Evolutionary conservation across 2,797 vertebrate species (phyloP), one percentile per base, ranked within the genome.

Genomic region (Remorina albescens): DNA sequence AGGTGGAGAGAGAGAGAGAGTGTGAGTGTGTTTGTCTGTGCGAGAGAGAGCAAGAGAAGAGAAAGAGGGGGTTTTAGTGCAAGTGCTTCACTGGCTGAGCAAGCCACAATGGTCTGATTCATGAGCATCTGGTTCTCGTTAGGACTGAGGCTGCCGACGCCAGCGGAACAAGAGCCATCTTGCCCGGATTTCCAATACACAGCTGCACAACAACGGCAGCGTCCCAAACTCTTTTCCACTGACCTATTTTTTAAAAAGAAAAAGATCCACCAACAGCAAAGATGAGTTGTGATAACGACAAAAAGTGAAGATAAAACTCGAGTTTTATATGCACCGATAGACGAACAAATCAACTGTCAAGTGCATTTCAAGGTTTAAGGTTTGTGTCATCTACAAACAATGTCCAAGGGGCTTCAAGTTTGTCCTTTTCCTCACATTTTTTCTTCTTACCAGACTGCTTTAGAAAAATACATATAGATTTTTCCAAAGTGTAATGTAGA

Each of bases 61-160:
- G 50, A 23, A n/a, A 23, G 32, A 10, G 25, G 11, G 58, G 70
- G 57, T 64, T 80, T 84, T 82, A 88, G 85, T 87, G 82, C 85
- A 88, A 88, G 86, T 84, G 81, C 88, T 91, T 81, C 70, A 72
- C 86, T 79, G 83, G 89, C 83, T 39, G 71, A 89, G 80, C 76
- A 85, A 92, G 75, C 92, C 92, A 96, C 95, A 96, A 95, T 91
- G 92, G 91, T 88, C 90, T 94, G 93, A 95, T 95, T 96, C 93
- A 95, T 85, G 92, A 93, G 91, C 95, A 96, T 94, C 94, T 95
- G 94, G 91, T 96, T 95, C 88, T 94, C 87, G 89, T 96, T 85
- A 92, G 72, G 64, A 54, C 84, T 85, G 59, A 86, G 88, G 81
- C 80, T 83, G 90, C 86, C 80, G 89, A 94, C 86, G 92, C 89